Base-by-base conservation (phyloP, 2,888 invertebrate genomes). In the Beris chalybata region DNA sequence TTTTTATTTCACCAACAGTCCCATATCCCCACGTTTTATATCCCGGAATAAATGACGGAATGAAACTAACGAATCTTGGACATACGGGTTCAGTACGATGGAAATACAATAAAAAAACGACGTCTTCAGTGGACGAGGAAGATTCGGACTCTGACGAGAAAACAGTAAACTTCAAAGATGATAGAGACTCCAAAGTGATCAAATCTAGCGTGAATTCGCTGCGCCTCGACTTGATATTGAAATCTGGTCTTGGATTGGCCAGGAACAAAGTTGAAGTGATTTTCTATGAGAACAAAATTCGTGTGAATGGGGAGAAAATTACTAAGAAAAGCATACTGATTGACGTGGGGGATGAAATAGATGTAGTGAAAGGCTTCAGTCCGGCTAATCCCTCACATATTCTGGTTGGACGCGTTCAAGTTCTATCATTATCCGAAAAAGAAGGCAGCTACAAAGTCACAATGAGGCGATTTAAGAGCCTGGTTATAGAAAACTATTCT, bases 211-310 rank as follows among this genome's bases (percentile, higher is more conserved):
- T 91, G 6, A 85, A 85, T 66, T 89, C 91, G 0, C 77, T 90
- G 74, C 83, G 93, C 72, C 81, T 89, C 1, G 93, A 93, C 82
- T 79, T 84, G 1, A 76, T 93, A 61, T 72, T 91, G 1, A 92
- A 91, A 79, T 83, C 85, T 45, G 89, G 86, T 15, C 80, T 92
- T 12, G 85, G 85, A 65, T 82, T 91, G 65, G 86, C 91, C 43
- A 85, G 92, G 76, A 91, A 89, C 76, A 93, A 92, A 86, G 83
- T 92, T 50, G 93, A 93, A 76, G 84, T 85, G 61, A 79, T 87
- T 57, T 92, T 94, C 77, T 93, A 92, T 81, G 89, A 90, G 71
- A 91, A 89, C 75, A 90, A 87, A 82, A 86, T 94, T 69, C 85
- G 91, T 74, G 77, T 92, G 0, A 94, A 94, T 82, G 93, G 92